Percentiles rank a stretch among this genome's conserved stretches.
Evolutionary conservation across 2,113 vertebrate species (phyloP).

Genomic region (Pelecanus crispus): DNA sequence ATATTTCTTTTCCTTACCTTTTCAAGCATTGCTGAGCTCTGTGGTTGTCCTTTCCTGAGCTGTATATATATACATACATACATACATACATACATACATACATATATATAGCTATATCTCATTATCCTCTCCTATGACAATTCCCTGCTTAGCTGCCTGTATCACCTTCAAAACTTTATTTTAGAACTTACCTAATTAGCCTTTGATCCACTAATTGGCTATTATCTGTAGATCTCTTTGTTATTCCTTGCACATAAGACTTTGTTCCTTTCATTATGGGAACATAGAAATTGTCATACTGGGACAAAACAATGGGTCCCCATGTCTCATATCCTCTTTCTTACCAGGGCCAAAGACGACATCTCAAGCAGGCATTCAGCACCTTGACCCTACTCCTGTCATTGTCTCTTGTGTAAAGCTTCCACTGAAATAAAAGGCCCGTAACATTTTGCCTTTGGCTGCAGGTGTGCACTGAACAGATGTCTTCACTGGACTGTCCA

Average conservation of each 20-base stretch:
- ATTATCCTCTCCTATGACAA: conserved; percentile 12
- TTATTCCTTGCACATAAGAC: not conserved
- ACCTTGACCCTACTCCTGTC: not conserved
- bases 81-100: too few relatives aligned
- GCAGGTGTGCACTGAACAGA: conserved; percentile 15
- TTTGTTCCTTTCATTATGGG: conserved; percentile 6
- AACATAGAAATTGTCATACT: not conserved
- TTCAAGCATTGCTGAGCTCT: not conserved
- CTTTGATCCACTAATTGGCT: conserved; percentile 69
- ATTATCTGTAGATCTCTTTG: conserved; percentile 46
- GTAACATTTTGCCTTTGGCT: not conserved
- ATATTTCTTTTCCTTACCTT: not conserved
- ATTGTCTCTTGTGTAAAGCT: not conserved
- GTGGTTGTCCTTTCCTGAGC: not conserved
- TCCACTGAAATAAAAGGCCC: not conserved
- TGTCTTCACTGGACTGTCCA: conserved; percentile 27
- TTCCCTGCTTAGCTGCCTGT: conserved; percentile 33
- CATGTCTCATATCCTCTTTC: not conserved
- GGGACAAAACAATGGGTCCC: conserved; percentile 32
- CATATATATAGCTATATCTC: too few relatives aligned
- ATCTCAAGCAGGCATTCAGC: not conserved
- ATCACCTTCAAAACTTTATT: conserved; percentile 70
- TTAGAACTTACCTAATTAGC: conserved; percentile 69
- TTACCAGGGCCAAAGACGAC: not conserved
- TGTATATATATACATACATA: not conserved